Base-by-base conservation (phyloP, 1,140 invertebrate genomes). In the Spodoptera frugiperda region DNA sequence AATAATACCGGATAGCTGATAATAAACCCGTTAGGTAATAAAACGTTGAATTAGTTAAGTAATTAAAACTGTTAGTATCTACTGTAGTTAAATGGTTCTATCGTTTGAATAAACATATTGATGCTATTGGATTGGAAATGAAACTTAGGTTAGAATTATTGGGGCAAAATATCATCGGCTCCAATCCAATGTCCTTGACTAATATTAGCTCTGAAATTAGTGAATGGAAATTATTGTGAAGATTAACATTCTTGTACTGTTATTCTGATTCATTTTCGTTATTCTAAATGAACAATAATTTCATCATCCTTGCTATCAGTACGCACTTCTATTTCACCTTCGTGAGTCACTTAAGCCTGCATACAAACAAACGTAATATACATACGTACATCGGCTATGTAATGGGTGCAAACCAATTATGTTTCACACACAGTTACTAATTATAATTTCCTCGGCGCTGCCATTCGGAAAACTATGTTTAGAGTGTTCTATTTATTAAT, bases 401-500 rank as follows among this genome's bases (percentile, higher is more conserved):
- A 77, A 80, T 79, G 77, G 77, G 76, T 77, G 80, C 82, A 79
- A 79, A 82, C 80, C 78, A 82, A 85, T 85, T 85, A 85, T 78
- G 78, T 82, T 80, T 83, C 80, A 83, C 75, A 84, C 73, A 84
- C 82, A 86, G 78, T 84, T 79, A 80, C 81, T 86, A 84, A 86
- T 86, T 84, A 84, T 86, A 82, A 86, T 84, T 86, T 86, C 81
- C 84, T 81, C 81, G 46, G 77, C 72, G 76, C 80, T 78, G 71
- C 79, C 82, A 82, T 83, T 86, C 79, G 84, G 81, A 82, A 82
- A 85, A 84, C 79, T 86, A 82, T 86, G 81, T 82, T 84, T 86
- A 84, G 79, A 80, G 77, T 86, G 80, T 81, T 81, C 84, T 79
- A 82, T 86, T 86, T 84, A 84, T 79, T 86, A 86, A 86, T 86